Conservation (phyloP, 2,888 invertebrate genomes). For the Xanthia togata region DNA sequence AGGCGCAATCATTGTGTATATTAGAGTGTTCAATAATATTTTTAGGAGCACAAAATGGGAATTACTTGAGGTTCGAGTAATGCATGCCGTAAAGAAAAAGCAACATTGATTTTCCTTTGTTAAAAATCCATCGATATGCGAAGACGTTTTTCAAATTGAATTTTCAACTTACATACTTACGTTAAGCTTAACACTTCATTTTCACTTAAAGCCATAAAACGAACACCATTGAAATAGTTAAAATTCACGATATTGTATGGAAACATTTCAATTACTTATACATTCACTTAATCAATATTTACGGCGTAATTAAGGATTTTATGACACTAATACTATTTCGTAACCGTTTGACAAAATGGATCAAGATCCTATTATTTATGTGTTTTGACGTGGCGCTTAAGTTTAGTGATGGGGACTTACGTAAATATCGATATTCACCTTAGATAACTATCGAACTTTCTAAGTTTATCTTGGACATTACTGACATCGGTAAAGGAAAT, state of each 20-base stretch:
- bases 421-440: constrained; percentile 23
- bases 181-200: constrained; percentile 23
- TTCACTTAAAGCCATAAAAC: constrained; percentile 42
- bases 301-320: constrained; percentile 68
- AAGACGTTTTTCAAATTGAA: neutral
- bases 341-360: constrained; percentile 62
- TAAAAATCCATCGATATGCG: neutral
- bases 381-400: constrained; percentile 65
- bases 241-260: constrained; percentile 21
- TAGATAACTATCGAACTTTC: neutral
- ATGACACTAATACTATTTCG: constrained; percentile 60
- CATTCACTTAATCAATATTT: constrained; percentile 72
- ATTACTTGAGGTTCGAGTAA: neutral
- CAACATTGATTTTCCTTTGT: neutral
- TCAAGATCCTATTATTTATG: constrained; percentile 57
- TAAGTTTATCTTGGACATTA: neutral
- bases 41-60: neutral
- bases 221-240: constrained; percentile 14
- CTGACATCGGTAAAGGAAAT: neutral
- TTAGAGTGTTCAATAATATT: neutral
- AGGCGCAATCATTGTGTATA: neutral
- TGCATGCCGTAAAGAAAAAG: neutral
- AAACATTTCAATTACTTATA: constrained; percentile 65
- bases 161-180: neutral
- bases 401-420: constrained; percentile 44